Conservation (phyloP, 2,113 vertebrate species). For the Todiramphus saurophagus region DNA sequence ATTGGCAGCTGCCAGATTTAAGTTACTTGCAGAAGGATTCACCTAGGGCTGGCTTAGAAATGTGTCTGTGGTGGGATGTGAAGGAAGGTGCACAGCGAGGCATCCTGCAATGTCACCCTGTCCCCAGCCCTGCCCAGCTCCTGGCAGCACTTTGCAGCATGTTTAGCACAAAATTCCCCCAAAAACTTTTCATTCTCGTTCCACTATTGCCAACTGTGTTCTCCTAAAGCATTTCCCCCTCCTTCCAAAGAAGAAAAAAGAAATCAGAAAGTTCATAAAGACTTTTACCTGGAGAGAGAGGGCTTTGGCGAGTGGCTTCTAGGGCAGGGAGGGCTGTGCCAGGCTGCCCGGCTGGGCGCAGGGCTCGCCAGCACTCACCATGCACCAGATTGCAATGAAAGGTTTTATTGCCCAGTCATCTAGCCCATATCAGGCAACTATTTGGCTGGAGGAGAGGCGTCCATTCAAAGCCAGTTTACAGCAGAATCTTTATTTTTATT, state of each 20-base stretch:
- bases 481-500: conserved; percentile 72
- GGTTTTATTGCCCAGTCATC: conserved; percentile 4
- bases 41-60: background rate
- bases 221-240: background rate
- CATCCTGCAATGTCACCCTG: background rate
- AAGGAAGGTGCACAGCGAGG: background rate
- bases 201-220: rapidly evolving
- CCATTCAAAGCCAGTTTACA: conserved; percentile 69
- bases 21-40: background rate
- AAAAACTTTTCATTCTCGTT: background rate
- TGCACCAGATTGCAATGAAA: background rate
- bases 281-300: background rate
- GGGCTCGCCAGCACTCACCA: background rate
- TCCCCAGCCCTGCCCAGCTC: background rate
- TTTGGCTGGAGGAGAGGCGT: conserved; percentile 53
- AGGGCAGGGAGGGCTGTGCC: background rate
- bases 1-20: background rate
- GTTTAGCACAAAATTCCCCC: background rate
- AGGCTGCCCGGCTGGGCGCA: rapidly evolving
- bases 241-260: background rate
- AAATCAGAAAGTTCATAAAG: background rate
- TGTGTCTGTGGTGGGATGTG: rapidly evolving
- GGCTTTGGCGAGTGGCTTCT: background rate
- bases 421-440: background rate
- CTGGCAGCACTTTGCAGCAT: rapidly evolving